Evolutionary conservation across 2,797 vertebrate species (phyloP), one percentile per base, ranked within the genome.

Genomic region (Spinus pinus): DNA sequence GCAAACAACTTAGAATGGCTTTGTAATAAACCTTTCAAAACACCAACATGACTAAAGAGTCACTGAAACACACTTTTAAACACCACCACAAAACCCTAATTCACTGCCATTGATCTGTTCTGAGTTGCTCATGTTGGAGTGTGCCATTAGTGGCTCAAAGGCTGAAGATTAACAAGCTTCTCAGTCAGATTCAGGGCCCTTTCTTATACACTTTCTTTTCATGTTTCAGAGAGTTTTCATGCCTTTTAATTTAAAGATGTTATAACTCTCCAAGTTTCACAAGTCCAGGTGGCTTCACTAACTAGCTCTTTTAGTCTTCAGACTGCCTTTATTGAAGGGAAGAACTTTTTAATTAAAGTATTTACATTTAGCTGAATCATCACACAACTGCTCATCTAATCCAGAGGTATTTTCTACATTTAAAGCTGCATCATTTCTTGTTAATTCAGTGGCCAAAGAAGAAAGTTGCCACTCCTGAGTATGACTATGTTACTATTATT

Each of bases 281-380:
- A 94, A 94, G 85, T 69, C 54, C 73, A 56, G 44, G 42, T 95
- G 66, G 35, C 62, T 91, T 84, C 77, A 88, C 51, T 69, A 82
- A 79, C 66, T 57, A 78, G 58, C 25, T 79, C 51, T 93, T 87
- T 81, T 9, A 71, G 75, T 16, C 27, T 81, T 89, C 49, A 62
- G 60, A 42, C 49, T 75, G 54, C 30, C 44, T 92, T 91, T 79
- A 88, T 24, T 88, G 87, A 95, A 94, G 84, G 67, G n/a, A 88
- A 82, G 50, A 94, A 79, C 58, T 37, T 90, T 94, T 90, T 96
- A 51, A 77, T 86, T 78, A 70, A 86, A 86, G 69, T 65, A 79
- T 54, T 96, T 92, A 85, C 58, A 41, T 80, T 90, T 56, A 93
- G 73, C 65, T 95, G 94, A 94, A 75, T 95, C 93, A 96, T 86